phyloP scores from a whole-genome alignment of 2,113 vertebrate genomes.

The human (Homo sapiens) region DNA sequence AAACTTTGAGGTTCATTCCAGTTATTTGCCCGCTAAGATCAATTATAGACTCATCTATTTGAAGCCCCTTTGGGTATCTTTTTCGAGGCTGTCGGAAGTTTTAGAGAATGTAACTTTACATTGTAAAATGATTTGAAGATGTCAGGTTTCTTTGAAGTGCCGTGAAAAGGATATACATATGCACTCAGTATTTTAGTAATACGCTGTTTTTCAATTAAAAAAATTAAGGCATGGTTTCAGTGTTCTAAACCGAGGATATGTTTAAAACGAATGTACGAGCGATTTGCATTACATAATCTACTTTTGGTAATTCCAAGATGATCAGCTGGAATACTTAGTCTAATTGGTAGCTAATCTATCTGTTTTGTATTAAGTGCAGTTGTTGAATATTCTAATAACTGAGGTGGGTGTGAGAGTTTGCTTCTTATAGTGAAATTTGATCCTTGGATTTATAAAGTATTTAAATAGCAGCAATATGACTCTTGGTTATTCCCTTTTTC shows the following conservation, averaged over 20 bases:
- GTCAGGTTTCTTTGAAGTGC: not conserved
- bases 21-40: not conserved
- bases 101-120: not conserved
- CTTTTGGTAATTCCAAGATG: not conserved
- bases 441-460: constrained; percentile 8
- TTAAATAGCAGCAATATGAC: not conserved
- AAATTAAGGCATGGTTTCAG: not conserved
- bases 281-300: not conserved
- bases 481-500: not conserved
- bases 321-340: constrained; percentile 10
- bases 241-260: not conserved
- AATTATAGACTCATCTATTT: not conserved
- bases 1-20: constrained; percentile 49
- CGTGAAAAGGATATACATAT: not conserved
- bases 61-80: not conserved
- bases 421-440: not conserved
- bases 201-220: not conserved
- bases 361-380: constrained; percentile 2
- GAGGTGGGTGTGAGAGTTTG: not conserved
- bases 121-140: not conserved
- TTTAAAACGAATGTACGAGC: not conserved
- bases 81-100: not conserved
- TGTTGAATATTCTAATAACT: constrained; percentile 33
- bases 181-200: not conserved
- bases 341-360: not conserved